A percentile compares a stretch with the other conserved stretches of the same genome.
These are phyloP conservation scores for Takifugu rubripes DNA, from an alignment of 2,797 vertebrate genomes.

Conservation along the genomic window DNA sequence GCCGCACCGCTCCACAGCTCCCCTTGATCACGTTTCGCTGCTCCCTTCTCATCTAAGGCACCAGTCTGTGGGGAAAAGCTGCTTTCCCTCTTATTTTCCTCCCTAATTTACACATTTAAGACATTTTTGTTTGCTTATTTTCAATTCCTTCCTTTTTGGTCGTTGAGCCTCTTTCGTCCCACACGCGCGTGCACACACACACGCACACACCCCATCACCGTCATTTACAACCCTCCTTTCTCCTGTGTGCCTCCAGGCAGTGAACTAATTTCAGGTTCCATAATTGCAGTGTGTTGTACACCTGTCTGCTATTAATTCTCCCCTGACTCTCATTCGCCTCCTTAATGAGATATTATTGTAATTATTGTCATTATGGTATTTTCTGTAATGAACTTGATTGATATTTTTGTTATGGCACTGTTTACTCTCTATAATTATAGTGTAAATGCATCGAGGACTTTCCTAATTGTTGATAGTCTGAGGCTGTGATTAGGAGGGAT, in stretches of 20 bases:
- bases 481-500: constrained; percentile 47
- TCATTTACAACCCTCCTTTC: constrained; percentile 74
- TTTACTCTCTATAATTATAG: constrained; percentile 70
- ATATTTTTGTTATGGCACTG: constrained; percentile 72
- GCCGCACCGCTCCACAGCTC: constrained; percentile 84
- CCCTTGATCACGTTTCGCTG: constrained; percentile 95
- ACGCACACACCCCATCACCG: constrained; percentile 25
- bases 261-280: constrained; percentile 97
- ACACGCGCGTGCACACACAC: constrained; percentile 37
- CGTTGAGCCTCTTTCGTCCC: constrained; percentile 77
- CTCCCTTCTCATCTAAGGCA: constrained; percentile 89
- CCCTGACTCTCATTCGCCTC: constrained; percentile 81
- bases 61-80: constrained; percentile 89
- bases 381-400: constrained; percentile 79
- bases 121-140: constrained; percentile 98
- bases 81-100: constrained; percentile 91
- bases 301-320: constrained; percentile 95
- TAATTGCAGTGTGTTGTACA: constrained; percentile 99
- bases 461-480: constrained; percentile 15
- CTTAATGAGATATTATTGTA: constrained; percentile 85
- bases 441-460: constrained; percentile 42
- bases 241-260: constrained; percentile 87
- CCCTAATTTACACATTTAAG: constrained; percentile 99
- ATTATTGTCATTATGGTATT: constrained; percentile 82
- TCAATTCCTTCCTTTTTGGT: constrained; percentile 85